A percentile compares a stretch with the other conserved stretches of the same genome.
Evolutionary conservation across 2,888 invertebrate genomes (phyloP).

Genomic region (Linyphia triangularis): DNA sequence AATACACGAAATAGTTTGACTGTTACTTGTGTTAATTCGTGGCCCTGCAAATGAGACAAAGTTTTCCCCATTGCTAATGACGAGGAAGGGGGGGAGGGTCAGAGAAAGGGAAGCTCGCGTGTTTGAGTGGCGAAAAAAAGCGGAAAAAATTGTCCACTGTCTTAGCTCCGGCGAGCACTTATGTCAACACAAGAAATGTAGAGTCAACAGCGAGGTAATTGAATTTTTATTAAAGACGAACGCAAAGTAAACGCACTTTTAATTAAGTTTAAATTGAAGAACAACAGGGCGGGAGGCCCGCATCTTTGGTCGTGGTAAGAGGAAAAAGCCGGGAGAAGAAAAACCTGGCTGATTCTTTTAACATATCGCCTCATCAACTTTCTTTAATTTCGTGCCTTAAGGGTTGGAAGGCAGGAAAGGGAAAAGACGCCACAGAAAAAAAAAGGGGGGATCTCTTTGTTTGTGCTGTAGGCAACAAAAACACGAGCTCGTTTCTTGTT

Average conservation of each 20-base stretch:
- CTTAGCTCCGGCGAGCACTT: constrained; percentile 71
- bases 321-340: constrained; percentile 69
- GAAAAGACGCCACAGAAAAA: constrained; percentile 16
- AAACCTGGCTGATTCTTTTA: constrained; percentile 73
- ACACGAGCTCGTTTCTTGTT: constrained; percentile 73
- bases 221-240: constrained; percentile 75
- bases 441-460: constrained; percentile 65
- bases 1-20: constrained; percentile 69
- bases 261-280: constrained; percentile 76
- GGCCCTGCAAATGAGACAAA: constrained; percentile 74
- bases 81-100: constrained; percentile 45
- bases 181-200: constrained; percentile 75
- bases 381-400: constrained; percentile 75
- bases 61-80: constrained; percentile 72
- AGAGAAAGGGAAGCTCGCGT: constrained; percentile 36
- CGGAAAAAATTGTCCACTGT: constrained; percentile 70
- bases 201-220: constrained; percentile 75
- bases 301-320: constrained; percentile 56
- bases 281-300: constrained; percentile 74
- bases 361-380: constrained; percentile 75
- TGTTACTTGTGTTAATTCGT: constrained; percentile 74
- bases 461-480: constrained; percentile 75
- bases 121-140: constrained; percentile 73
- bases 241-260: constrained; percentile 75
- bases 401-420: constrained; percentile 63